Evolutionary conservation across 2,888 invertebrate species (phyloP), one percentile per base, ranked within the genome.

Genomic region (Drosophila putrida): DNA sequence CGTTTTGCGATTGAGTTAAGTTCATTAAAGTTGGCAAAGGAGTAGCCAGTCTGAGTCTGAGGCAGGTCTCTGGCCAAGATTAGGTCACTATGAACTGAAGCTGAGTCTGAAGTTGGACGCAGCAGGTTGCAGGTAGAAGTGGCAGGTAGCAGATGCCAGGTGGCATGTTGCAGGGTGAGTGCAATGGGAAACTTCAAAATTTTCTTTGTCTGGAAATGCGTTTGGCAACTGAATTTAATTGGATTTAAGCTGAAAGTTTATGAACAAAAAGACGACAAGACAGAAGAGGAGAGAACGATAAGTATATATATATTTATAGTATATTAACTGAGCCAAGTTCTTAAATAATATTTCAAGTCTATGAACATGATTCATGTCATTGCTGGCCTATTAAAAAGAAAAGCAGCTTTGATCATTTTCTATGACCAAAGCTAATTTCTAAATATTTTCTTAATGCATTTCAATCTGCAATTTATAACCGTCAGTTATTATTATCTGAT

Each of bases 181-280:
- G 33, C 33, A 49, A 25, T 43, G 31, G 6, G 25, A 38, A 68
- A 63, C 57, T 60, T 33, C 6, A 49, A 43, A 43, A 55, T 43
- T 20, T 55, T 55, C 60, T 53, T 64, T 59, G 73, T 61, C 57
- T 54, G 55, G 35, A 6, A 58, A 20, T 63, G 61, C 58, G 60
- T 67, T 75, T 79, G 64, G 55, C 67, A 71, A 76, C 20, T 53
- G 61, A 39, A 53, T 70, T 80, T 68, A 73, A 80, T 70, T 79
- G 80, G 68, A 69, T 72, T 72, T 49, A 54, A 47, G 9, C 46
- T 15, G 9, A 58, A 35, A 62, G 10, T 58, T 57, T 49, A 50
- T 35, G 25, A 4, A 8, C 15, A 43, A 13, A 28, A 43, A 6
- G n/a, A n/a, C 41, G n/a, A n/a, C 41, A 2, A 25, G 15, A 25